Conservation (phyloP, 2,888 invertebrate species). For the Dioctria rufipes region DNA sequence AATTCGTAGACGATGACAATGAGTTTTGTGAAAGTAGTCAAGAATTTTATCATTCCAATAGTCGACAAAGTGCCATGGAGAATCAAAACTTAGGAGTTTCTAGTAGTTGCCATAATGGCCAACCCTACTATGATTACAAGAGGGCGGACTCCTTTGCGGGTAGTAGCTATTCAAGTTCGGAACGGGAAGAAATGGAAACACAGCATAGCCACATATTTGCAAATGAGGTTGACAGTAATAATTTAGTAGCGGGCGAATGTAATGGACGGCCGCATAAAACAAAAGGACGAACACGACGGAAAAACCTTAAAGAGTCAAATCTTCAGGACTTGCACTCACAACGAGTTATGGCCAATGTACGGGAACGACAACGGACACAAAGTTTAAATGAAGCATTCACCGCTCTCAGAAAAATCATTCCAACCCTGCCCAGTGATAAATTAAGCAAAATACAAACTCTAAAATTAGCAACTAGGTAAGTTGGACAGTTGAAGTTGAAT, state of each 20-base stretch:
- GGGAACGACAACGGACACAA: constrained; percentile 95
- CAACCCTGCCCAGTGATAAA: constrained; percentile 98
- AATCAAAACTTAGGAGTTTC: not conserved
- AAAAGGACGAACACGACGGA: constrained; percentile 63
- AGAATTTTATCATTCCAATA: constrained; percentile 58
- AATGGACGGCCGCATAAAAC: constrained; percentile 42
- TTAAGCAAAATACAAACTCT: constrained; percentile 98
- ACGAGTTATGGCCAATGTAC: constrained; percentile 89
- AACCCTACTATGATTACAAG: constrained; percentile 60
- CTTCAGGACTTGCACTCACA: constrained; percentile 69
- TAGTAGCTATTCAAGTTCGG: constrained; percentile 69
- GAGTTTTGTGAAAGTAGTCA: constrained; percentile 67
- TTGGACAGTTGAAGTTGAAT: not conserved
- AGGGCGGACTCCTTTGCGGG: constrained; percentile 67
- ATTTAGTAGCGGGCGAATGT: not conserved
- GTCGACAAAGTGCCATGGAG: constrained; percentile 14
- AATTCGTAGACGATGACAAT: constrained; percentile 64
- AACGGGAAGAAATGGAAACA: constrained; percentile 69
- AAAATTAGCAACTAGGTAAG: constrained; percentile 88
- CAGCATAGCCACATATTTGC: constrained; percentile 61
- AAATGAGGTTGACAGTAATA: constrained; percentile 16
- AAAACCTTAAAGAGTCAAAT: constrained; percentile 67
- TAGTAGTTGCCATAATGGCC: not conserved
- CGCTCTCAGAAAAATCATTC: constrained; percentile 94
- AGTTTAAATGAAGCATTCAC: constrained; percentile 97